These are phyloP conservation scores for Sapajus apella DNA, from an alignment of 2,113 vertebrate genomes.

Conservation along the genomic window DNA sequence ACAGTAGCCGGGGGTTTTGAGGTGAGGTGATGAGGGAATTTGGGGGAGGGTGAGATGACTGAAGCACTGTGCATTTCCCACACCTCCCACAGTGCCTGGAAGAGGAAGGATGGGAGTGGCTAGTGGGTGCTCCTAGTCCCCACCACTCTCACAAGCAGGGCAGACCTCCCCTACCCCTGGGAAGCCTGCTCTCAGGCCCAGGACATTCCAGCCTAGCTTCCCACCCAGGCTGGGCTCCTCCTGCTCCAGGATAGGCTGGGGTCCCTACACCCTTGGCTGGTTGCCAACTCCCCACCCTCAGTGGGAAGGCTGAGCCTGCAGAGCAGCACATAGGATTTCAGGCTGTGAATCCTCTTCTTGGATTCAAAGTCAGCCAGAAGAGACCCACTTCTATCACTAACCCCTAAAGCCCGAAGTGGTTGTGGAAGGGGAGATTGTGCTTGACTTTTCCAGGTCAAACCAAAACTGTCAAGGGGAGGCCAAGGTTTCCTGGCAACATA, in stretches of 20 bases:
- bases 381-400: background rate
- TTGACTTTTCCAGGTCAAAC: conserved; percentile 12
- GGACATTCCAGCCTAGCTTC: background rate
- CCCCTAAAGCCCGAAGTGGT: conserved; percentile 10
- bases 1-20: background rate
- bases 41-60: background rate
- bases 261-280: background rate
- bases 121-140: background rate
- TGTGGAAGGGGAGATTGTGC: background rate
- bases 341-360: background rate
- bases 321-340: background rate
- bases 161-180: background rate
- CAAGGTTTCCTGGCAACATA: conserved; percentile 45
- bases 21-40: background rate
- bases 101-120: background rate
- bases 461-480: background rate
- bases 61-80: background rate
- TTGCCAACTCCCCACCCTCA: background rate
- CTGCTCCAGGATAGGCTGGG: background rate
- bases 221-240: background rate
- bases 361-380: conserved; percentile 7
- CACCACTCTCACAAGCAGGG: background rate
- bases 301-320: background rate
- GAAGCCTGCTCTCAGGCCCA: background rate
- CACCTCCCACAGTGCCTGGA: background rate